phyloP scores from a whole-genome alignment of 2,113 vertebrate species.

The Prochilodus magdalenae region DNA sequence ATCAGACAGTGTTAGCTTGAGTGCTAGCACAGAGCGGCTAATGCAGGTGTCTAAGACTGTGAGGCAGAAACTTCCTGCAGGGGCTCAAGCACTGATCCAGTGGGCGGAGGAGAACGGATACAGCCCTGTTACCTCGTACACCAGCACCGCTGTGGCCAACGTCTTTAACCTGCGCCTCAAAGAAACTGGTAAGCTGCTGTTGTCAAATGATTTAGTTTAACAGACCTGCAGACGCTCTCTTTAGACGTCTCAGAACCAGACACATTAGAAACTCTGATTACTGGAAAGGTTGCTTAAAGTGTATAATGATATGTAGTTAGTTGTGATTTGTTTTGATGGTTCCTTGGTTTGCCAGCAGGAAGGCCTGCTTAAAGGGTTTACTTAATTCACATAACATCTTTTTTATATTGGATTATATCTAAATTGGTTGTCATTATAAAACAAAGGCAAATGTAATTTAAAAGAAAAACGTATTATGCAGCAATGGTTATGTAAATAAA shows the following conservation, averaged over 20 bases:
- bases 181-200: constrained; percentile 79
- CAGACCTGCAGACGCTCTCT: neutral
- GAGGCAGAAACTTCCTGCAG: constrained; percentile 80
- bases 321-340: too few species aligned
- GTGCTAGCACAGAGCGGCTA: constrained; percentile 58
- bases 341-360: too few species aligned
- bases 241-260: neutral
- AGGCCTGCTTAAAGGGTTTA: too few species aligned
- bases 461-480: too few species aligned
- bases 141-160: constrained; percentile 87
- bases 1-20: constrained; percentile 86
- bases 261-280: too few species aligned
- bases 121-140: constrained; percentile 88
- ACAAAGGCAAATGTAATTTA: too few species aligned
- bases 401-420: too few species aligned
- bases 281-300: too few species aligned
- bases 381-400: too few species aligned
- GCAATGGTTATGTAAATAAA: too few species aligned
- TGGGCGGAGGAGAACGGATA: constrained; percentile 86
- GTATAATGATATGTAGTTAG: too few species aligned
- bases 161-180: constrained; percentile 86
- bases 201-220: neutral
- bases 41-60: constrained; percentile 65
- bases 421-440: too few species aligned
- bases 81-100: constrained; percentile 82